Conservation (phyloP, 2,888 invertebrate genomes). For the Drosophila macrospina region DNA sequence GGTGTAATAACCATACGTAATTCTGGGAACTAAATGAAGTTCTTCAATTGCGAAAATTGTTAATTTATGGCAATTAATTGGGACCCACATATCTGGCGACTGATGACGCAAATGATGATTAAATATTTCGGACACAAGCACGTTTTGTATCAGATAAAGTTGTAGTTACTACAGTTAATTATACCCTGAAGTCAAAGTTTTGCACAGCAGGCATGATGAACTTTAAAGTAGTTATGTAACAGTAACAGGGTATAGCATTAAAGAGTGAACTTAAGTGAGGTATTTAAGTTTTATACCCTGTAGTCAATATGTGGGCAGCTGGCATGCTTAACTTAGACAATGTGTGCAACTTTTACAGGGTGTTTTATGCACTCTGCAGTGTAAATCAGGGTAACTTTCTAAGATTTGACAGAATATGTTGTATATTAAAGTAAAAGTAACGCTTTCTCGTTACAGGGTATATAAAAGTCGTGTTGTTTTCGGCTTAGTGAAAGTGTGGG, state of each 20-base stretch:
- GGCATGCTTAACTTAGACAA: background rate
- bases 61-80: constrained; percentile 25
- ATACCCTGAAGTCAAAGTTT: constrained; percentile 1
- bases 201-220: too few relatives aligned
- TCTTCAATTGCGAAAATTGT: constrained; percentile 8
- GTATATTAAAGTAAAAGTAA: background rate
- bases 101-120: constrained; percentile 22
- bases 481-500: too few relatives aligned
- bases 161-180: constrained; percentile 2
- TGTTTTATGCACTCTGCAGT: too few relatives aligned
- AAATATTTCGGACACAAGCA: constrained; percentile 10
- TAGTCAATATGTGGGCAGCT: too few relatives aligned
- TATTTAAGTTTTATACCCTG: too few relatives aligned
- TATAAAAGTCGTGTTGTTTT: background rate
- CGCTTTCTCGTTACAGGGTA: constrained; percentile 10
- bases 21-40: background rate
- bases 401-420: too few relatives aligned
- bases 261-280: too few relatives aligned
- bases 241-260: background rate
- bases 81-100: constrained; percentile 9
- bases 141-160: constrained; percentile 11
- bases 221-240: background rate
- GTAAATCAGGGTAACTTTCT: too few relatives aligned
- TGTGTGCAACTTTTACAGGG: too few relatives aligned
- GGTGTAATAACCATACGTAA: constrained; percentile 1